Evolutionary conservation across 2,888 invertebrate genomes (phyloP), one percentile per base, ranked within the genome.

Genomic region (Argynnis bischoffii): DNA sequence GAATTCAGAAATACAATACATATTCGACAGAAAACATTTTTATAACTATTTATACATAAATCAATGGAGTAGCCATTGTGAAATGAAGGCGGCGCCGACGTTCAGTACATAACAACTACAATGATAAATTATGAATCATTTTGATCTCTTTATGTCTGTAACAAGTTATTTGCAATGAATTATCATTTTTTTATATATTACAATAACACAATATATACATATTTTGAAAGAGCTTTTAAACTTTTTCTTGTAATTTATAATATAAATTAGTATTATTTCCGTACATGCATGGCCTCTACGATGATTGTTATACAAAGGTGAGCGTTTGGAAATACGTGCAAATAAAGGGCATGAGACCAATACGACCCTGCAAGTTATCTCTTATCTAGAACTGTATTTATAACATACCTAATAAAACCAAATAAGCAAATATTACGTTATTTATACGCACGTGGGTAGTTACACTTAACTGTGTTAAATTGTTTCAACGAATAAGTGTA

Each of bases 301-400:
- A 15, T 51, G 35, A 13, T 31, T 21, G 55, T 55, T 50, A 15
- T 1, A 35, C 47, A 69, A 71, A 71, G 71, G 71, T 71, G 69
- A 59, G 64, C 67, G 64, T 67, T 71, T 59, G 53, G 60, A 67
- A 69, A 67, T 56, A 63, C 47, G 61, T 16, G 61, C 64, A 64
- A 63, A 69, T 48, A 71, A 71, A 71, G 69, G 71, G 67, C 71
- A 71, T 71, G 71, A 11, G 71, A 71, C 69, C 65, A 69, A 65
- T 67, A 71, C 63, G 71, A 71, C 71, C 71, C 71, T 65, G 63
- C 63, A 46, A 41, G 48, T 69, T 65, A 71, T 71, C 65, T 57
- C 5, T 67, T 71, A 69, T 71, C 71, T 69, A 67, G 50, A 69
- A 67, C 47, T 63, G 63, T 67, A 64, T 71, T 51, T 63, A 61